Percentiles rank a stretch among this genome's conserved stretches.
Evolutionary conservation across 2,113 vertebrate species (phyloP).

Genomic region (Myrmecobius fasciatus): DNA sequence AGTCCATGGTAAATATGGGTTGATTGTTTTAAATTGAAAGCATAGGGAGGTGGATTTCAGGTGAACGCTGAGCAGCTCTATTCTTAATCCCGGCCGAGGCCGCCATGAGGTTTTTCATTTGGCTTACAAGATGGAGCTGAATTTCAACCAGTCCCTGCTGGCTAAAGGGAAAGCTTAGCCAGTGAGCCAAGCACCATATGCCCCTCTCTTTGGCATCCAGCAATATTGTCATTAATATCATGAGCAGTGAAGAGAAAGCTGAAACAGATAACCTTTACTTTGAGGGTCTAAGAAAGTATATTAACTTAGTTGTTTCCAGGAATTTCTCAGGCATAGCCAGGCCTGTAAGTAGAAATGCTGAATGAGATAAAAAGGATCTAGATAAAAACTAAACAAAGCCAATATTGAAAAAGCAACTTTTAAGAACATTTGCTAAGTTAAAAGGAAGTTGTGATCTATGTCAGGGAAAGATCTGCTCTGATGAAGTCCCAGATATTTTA

Average conservation of each 20-base stretch:
- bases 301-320: slow-evolving; percentile 11
- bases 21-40: slow-evolving; percentile 83
- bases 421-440: neutral
- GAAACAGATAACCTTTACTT: neutral
- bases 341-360: neutral
- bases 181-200: slow-evolving; percentile 45
- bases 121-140: slow-evolving; percentile 70
- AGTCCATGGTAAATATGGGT: slow-evolving; percentile 84
- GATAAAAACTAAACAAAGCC: neutral
- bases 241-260: neutral
- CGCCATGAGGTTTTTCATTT: slow-evolving; percentile 66
- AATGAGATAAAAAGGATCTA: neutral
- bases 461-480: neutral
- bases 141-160: slow-evolving; percentile 73
- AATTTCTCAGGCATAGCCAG: neutral
- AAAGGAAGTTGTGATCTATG: neutral
- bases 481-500: neutral
- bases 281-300: neutral
- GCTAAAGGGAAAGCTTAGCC: slow-evolving; percentile 62
- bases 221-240: neutral
- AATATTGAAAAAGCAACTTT: neutral
- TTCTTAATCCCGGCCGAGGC: slow-evolving; percentile 79
- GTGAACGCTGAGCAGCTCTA: slow-evolving; percentile 72
- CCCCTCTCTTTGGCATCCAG: slow-evolving; percentile 48
- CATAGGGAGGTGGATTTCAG: slow-evolving; percentile 79